Evolutionary conservation across 2,797 vertebrate genomes (phyloP), one percentile per base, ranked within the genome.

Genomic region (Borostomias antarcticus): DNA sequence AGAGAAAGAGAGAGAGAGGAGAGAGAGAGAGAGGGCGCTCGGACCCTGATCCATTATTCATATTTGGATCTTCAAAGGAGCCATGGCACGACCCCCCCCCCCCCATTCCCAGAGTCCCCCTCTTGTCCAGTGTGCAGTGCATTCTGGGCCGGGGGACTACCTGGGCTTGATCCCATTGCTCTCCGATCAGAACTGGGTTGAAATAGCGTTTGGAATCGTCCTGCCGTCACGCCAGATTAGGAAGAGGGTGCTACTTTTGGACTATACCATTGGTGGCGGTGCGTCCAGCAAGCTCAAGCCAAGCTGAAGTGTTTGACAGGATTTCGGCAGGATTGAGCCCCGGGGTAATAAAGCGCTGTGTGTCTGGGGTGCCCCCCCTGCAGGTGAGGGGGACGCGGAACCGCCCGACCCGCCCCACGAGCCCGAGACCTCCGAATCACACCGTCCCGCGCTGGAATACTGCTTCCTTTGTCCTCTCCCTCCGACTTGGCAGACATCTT

Each of bases 41-140:
- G 48, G 10, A 21, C 33, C 5, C 58, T 60, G 69, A 76, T 76
- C 64, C 75, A 70, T 82, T 79, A 82, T 79, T 82, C 69, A 79
- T 68, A 56, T 8, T 15, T 32, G 68, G 53, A 28, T 63, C 64
- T 69, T 82, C 76, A 77, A 77, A 77, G 72, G 54, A 50, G 3
- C 53, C 11, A n/a, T 23, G n/a, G 3, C 11, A 25, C 0, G 35
- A 37, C 35, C 35, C 35, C 35, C 35, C 6, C 35, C 35, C 6
- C 35, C 35, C 28, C 50, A 52, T 58, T 32, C 19, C 11, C 56
- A 35, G 21, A 13, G n/a, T 35, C 35, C 58, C 35, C 32, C 17
- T 45, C 40, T 17, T 45, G 40, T 13, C 15, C 40, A 17, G 40
- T 15, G 40, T 17, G 15, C 13, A 45, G 40, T 15, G n/a, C 15